Conservation (phyloP, 2,888 invertebrate species). For the Agonopterix arenella region DNA sequence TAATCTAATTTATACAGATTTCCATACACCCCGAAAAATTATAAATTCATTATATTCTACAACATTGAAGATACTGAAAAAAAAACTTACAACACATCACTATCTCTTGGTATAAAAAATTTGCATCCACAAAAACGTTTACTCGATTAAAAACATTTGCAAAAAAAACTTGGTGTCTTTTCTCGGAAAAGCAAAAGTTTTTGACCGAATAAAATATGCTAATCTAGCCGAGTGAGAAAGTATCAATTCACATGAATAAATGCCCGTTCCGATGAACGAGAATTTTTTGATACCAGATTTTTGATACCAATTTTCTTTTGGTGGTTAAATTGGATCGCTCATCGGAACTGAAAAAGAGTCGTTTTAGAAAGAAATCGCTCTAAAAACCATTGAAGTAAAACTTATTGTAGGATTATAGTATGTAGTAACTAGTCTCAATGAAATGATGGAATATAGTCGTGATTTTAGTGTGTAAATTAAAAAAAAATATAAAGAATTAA, state of each 20-base stretch:
- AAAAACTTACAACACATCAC: slow-evolving; percentile 33
- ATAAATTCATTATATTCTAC: slow-evolving; percentile 45
- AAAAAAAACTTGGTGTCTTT: slow-evolving; percentile 14
- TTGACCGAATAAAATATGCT: not conserved
- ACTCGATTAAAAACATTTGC: slow-evolving; percentile 23
- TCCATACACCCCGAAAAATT: slow-evolving; percentile 63
- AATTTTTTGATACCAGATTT: slow-evolving; percentile 21
- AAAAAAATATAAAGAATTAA: too few species aligned
- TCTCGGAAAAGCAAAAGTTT: slow-evolving; percentile 1
- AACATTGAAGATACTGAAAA: slow-evolving; percentile 39
- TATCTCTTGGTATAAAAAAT: slow-evolving; percentile 49
- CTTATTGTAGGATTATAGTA: too few species aligned
- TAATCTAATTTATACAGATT: slow-evolving; percentile 70
- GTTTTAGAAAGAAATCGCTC: not conserved
- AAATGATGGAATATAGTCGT: too few species aligned
- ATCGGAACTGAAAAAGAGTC: slow-evolving; percentile 20
- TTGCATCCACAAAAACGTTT: slow-evolving; percentile 21
- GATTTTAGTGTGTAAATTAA: too few species aligned
- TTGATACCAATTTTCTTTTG: not conserved
- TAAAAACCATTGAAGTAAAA: too few species aligned
- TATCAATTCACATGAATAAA: slow-evolving; percentile 44
- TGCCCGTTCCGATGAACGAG: slow-evolving; percentile 44
- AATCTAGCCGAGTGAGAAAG: not conserved
- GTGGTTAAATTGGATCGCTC: slow-evolving; percentile 17
- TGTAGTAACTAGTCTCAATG: too few species aligned